phyloP scores from a whole-genome alignment of 2,113 vertebrate genomes.

The Arenaria interpres region DNA sequence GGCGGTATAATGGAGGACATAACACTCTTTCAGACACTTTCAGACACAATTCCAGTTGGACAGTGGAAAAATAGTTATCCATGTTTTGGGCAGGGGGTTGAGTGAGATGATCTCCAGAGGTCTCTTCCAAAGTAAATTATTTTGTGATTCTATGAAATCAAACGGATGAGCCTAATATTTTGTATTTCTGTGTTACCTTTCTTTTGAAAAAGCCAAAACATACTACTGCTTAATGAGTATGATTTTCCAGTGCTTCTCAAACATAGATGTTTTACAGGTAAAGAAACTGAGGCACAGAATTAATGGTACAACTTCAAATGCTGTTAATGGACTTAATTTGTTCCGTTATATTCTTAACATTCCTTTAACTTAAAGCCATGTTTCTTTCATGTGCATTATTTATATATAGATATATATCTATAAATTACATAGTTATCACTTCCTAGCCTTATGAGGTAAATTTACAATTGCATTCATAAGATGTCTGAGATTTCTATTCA shows the following conservation, averaged over 20 bases:
- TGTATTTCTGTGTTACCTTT: not conserved
- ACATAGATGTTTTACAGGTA: not conserved
- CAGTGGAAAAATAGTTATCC: not conserved
- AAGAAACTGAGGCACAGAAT: not conserved
- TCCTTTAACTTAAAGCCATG: not conserved
- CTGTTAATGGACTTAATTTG: not conserved
- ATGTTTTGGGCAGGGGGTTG: not conserved
- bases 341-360: not conserved
- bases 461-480: not conserved
- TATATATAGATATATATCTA: not conserved
- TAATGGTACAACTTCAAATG: not conserved
- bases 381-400: not conserved
- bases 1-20: not conserved
- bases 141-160: not conserved
- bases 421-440: not conserved
- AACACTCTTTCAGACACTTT: not conserved
- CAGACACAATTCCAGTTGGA: not conserved
- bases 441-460: not conserved
- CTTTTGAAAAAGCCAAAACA: not conserved
- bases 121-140: not conserved
- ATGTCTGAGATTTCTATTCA: not conserved
- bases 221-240: not conserved
- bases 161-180: not conserved
- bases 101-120: not conserved
- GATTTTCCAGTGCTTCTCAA: not conserved